Evolutionary conservation across 2,113 vertebrate genomes (phyloP), one percentile per base, ranked within the genome.

Genomic region (Ciconia stormi): DNA sequence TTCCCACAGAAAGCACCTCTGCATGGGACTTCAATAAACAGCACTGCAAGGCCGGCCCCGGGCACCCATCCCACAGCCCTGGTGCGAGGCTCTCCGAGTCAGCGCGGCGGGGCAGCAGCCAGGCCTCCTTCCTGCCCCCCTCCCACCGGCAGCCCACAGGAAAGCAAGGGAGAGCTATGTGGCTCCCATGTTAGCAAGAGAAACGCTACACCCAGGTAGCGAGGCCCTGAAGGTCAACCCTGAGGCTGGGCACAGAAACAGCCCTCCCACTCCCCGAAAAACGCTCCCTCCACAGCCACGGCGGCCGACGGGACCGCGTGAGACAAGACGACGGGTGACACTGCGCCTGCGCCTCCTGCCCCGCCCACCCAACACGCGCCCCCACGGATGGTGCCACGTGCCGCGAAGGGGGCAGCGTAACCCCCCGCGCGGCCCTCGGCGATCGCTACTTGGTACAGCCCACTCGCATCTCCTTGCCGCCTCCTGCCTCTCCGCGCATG

Each of bases 381-480:
- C 14, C 21, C 10, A 1, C 6, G 46, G 38, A 20, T 1, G 12
- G 38, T 9, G 16, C 79, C 79, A 46, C 20, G 13, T 52, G 10
- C 53, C 11, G 9, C 22, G 13, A 13, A 58, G 29, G 27, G 16
- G 16, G 23, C 27, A 34, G 0, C 0, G 3, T 6, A 23, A 19
- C 4, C 22, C 7, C 38, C 55, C 47, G 5, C 27, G 4, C 13
- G 1, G 4, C 32, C 6, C 49, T 0, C 27, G 1, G 26, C 16
- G 1, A 4, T 3, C 10, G 2, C 29, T 13, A 34, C 26, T 65
- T 65, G 65, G 76, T 53, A 53, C 85, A 26, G n/a, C 32, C 62
- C 67, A 1, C 16, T 4, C 10, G 2, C 38, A 0, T 0, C 4
- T 0, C 15, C 23, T 0, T 0, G 6, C 49, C 26, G 0, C 27